These are phyloP conservation scores for Artibeus jamaicensis DNA, from an alignment of 2,797 vertebrate species.

Conservation along the genomic window DNA sequence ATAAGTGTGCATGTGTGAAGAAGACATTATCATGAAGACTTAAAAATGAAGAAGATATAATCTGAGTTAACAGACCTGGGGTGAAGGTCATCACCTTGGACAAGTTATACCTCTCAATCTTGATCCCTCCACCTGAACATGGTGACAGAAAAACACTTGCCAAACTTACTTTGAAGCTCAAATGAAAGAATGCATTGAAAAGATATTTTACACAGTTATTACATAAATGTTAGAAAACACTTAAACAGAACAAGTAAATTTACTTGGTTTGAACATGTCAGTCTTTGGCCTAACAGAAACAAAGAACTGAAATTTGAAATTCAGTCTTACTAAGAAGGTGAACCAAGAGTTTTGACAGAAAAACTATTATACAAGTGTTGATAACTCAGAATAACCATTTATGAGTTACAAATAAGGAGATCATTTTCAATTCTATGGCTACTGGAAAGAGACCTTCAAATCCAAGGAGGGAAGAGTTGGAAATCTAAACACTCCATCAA, in stretches of 20 bases:
- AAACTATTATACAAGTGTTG: not conserved
- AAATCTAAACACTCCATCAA: conserved; percentile 21
- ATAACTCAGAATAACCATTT: conserved; percentile 19
- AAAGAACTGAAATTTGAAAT: conserved; percentile 4
- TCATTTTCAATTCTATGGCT: conserved; percentile 7
- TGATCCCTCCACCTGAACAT: not conserved
- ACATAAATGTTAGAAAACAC: not conserved
- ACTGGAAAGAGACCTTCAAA: not conserved
- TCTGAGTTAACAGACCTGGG: not conserved
- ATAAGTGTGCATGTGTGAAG: not conserved
- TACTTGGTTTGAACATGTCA: not conserved
- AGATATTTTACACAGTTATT: not conserved
- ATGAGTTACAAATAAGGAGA: conserved; percentile 19
- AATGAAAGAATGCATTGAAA: conserved; percentile 6
- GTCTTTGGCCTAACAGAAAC: not conserved
- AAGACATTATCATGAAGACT: not conserved
- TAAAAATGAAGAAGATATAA: not conserved
- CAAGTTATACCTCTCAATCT: not conserved
- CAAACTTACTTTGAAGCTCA: not conserved
- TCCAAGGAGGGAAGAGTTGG: not conserved
- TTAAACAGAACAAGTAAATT: not conserved
- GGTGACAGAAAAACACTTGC: conserved; percentile 1
- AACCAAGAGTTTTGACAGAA: not conserved
- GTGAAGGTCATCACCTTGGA: not conserved
- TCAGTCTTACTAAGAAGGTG: not conserved